These are phyloP conservation scores for Melanostoma mellinum DNA, from an alignment of 2,888 invertebrate genomes.

Conservation along the genomic window DNA sequence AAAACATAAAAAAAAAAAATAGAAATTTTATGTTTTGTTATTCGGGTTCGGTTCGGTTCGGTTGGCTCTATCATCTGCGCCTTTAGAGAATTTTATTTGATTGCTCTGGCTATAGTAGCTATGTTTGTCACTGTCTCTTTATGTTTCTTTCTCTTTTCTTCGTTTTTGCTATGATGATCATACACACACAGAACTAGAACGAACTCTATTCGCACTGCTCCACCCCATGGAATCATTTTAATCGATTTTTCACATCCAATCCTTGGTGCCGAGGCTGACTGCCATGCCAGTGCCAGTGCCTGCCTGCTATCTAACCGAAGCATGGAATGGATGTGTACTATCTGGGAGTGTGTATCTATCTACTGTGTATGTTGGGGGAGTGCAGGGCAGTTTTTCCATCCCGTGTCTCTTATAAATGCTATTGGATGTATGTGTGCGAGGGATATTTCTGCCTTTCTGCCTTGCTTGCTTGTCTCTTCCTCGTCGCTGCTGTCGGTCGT, in stretches of 20 bases:
- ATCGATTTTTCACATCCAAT: slow-evolving; percentile 81
- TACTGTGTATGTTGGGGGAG: slow-evolving; percentile 34
- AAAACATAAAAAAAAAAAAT: slow-evolving; percentile 26
- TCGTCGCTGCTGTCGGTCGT: not conserved
- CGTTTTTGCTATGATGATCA: slow-evolving; percentile 9
- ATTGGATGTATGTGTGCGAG: slow-evolving; percentile 23
- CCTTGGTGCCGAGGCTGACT: slow-evolving; percentile 43
- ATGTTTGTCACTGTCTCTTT: slow-evolving; percentile 30
- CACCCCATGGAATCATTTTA: slow-evolving; percentile 76
- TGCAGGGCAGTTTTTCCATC: slow-evolving; percentile 30
- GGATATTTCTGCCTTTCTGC: slow-evolving; percentile 31
- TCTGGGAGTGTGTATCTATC: slow-evolving; percentile 43
- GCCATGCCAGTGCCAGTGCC: not conserved
- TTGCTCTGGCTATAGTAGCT: slow-evolving; percentile 42
- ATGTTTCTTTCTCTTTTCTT: slow-evolving; percentile 37
- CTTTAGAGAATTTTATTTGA: slow-evolving; percentile 67
- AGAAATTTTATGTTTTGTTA: slow-evolving; percentile 52
- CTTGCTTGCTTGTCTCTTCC: not conserved
- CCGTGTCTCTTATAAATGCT: slow-evolving; percentile 27
- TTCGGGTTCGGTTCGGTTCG: slow-evolving; percentile 61
- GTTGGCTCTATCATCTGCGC: slow-evolving; percentile 68
- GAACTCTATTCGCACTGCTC: slow-evolving; percentile 65
- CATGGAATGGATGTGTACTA: slow-evolving; percentile 46
- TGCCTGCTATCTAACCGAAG: slow-evolving; percentile 32
- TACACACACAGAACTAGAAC: slow-evolving; percentile 34